A percentile compares a stretch with the other conserved stretches of the same genome.
Conservation (phyloP, 2,797 vertebrate genomes). For the Thripadectes ignobilis region DNA sequence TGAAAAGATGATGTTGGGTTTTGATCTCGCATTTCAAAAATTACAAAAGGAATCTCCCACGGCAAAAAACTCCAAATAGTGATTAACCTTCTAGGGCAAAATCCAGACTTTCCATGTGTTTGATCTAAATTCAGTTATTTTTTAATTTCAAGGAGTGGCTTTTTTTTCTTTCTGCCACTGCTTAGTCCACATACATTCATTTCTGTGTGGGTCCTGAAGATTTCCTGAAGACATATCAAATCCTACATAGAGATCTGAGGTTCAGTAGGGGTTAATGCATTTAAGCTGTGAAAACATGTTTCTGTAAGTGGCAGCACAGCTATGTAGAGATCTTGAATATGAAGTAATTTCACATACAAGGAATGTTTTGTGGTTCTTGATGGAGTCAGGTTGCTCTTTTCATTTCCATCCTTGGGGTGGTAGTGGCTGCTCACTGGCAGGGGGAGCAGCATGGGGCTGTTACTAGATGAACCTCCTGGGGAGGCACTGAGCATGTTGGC, state of each 20-base stretch:
- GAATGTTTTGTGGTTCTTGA: background rate
- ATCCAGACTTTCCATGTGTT: background rate
- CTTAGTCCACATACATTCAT: background rate
- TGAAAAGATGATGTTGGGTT: background rate
- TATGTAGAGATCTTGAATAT: background rate
- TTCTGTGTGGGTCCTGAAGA: background rate
- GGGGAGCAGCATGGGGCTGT: background rate
- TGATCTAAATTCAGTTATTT: slow-evolving; percentile 50
- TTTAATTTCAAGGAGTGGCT: slow-evolving; percentile 40
- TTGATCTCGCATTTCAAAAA: slow-evolving; percentile 10
- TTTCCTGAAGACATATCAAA: slow-evolving; percentile 10
- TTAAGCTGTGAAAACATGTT: slow-evolving; percentile 54
- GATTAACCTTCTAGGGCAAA: slow-evolving; percentile 28
- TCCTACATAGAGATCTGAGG: background rate
- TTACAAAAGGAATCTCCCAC: background rate
- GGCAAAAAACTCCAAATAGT: background rate
- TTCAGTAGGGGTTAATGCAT: background rate
- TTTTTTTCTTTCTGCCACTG: background rate
- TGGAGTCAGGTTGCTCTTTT: slow-evolving; percentile 35
- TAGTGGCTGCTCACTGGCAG: background rate
- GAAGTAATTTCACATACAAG: slow-evolving; percentile 37
- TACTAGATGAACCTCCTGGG: background rate
- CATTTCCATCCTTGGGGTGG: slow-evolving; percentile 6
- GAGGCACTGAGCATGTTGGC: background rate
- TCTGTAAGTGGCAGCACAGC: background rate